These are phyloP conservation scores for Thamnophis elegans DNA, from an alignment of 2,797 vertebrate genomes.

Conservation along the genomic window DNA sequence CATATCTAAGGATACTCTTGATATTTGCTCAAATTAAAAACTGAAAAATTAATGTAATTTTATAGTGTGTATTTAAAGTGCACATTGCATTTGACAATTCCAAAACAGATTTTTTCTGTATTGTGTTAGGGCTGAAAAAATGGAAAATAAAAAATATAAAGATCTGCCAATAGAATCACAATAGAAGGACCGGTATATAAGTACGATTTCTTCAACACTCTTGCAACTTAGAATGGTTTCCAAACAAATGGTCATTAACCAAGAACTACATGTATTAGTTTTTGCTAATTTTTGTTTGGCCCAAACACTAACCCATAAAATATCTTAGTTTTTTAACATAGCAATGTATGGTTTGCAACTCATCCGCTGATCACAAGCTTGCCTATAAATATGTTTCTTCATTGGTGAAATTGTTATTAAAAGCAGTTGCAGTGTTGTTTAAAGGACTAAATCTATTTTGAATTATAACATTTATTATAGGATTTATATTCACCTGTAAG, in stretches of 20 bases:
- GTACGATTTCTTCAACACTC: not conserved
- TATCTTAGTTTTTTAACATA: not conserved
- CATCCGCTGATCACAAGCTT: not conserved
- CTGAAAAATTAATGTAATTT: not conserved
- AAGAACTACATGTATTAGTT: not conserved
- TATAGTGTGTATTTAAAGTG: not conserved
- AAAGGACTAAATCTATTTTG: not conserved
- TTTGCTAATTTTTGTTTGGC: not conserved
- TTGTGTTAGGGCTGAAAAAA: slow-evolving; percentile 11
- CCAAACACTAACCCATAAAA: not conserved
- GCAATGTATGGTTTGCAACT: not conserved
- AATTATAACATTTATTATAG: not conserved
- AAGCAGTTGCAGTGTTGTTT: not conserved
- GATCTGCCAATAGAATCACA: too few relatives aligned
- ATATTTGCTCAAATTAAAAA: slow-evolving; percentile 18
- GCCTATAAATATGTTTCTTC: not conserved
- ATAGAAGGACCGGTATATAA: not conserved
- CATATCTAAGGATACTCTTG: slow-evolving; percentile 32
- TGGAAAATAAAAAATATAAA: too few relatives aligned
- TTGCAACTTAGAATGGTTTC: not conserved
- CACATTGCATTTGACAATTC: not conserved
- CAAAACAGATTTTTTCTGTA: slow-evolving; percentile 27
- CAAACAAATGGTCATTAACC: not conserved
- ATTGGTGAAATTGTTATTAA: not conserved
- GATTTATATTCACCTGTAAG: not conserved